Evolutionary conservation across 2,113 vertebrate genomes (phyloP), one percentile per base, ranked within the genome.

Genomic region (Eulacestoma nigropectus): DNA sequence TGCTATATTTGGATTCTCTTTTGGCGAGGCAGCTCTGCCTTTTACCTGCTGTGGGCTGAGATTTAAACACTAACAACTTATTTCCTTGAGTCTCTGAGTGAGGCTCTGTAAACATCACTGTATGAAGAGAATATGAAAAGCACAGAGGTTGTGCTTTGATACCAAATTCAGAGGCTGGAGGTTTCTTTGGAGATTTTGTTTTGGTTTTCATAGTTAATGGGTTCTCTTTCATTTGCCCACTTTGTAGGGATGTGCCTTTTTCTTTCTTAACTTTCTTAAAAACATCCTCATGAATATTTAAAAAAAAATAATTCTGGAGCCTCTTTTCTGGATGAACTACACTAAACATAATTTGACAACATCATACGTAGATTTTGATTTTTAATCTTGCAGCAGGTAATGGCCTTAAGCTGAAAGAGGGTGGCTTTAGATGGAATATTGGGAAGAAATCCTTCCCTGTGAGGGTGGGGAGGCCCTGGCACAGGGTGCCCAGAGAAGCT

Each of bases 51-150:
- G 75, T 21, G 90, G 95, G 96, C 93, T 0, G 33, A 55, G 75
- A 70, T 83, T 91, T 67, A 53, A 91, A 80, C 78, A 42, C 25
- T 42, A 73, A 60, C 69, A 75, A 30, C 56, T 95, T 93, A 92
- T 84, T 97, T 97, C 94, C 96, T 91, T 67, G 35, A 73, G 93
- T n/a, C 63, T 68, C 73, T 29, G 55, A 87, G 11, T 37, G 50
- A 90, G 92, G 81, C 87, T 95, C 96, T 97, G 93, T 91, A 93
- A 97, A 95, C 95, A 94, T 95, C 95, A 39, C 55, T 60, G 44
- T 76, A 95, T 27, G 91, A 90, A 93, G 89, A 97, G 95, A 96
- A 84, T 75, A 60, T 13, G 26, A 64, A 79, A 90, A 90, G 21
- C 41, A 84, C 53, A 56, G 93, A 94, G 93, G 89, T 86, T 91